Percentiles rank a stretch among this genome's conserved stretches.
phyloP scores from a whole-genome alignment of 2,113 vertebrate genomes.

The Madoqua kirkii region DNA sequence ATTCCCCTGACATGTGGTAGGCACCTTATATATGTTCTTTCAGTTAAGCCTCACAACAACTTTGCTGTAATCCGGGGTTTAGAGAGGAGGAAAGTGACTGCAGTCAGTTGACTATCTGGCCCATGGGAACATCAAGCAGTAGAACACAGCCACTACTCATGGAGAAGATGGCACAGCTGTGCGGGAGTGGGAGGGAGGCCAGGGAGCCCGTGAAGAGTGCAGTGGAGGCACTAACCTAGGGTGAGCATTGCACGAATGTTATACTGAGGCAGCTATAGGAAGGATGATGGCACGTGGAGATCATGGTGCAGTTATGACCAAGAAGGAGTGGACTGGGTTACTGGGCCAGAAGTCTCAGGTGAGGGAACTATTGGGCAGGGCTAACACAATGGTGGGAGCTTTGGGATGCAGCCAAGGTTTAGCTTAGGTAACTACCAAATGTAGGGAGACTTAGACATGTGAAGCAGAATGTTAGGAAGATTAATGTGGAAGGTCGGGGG shows the following conservation, averaged over 20 bases:
- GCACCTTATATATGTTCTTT: conserved; percentile 21
- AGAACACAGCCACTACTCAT: neutral
- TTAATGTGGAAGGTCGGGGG: neutral
- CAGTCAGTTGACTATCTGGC: neutral
- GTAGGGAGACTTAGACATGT: neutral
- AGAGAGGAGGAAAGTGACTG: conserved; percentile 24
- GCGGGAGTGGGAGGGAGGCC: neutral
- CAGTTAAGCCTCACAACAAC: neutral
- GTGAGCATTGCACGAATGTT: neutral
- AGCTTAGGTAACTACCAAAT: neutral
- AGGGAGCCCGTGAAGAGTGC: fast-evolving
- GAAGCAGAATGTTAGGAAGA: neutral
- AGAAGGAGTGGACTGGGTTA: neutral
- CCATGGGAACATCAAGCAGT: neutral
- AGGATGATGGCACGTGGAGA: neutral
- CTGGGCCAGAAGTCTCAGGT: neutral
- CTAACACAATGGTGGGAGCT: neutral
- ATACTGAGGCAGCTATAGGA: neutral
- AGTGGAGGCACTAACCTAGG: neutral
- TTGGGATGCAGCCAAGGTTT: neutral
- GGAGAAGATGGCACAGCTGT: neutral
- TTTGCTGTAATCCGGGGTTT: neutral
- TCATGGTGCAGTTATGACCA: neutral
- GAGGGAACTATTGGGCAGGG: neutral
- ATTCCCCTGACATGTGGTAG: neutral